Evolutionary conservation across 2,113 vertebrate genomes (phyloP).

Genomic region (Bufo bufo): DNA sequence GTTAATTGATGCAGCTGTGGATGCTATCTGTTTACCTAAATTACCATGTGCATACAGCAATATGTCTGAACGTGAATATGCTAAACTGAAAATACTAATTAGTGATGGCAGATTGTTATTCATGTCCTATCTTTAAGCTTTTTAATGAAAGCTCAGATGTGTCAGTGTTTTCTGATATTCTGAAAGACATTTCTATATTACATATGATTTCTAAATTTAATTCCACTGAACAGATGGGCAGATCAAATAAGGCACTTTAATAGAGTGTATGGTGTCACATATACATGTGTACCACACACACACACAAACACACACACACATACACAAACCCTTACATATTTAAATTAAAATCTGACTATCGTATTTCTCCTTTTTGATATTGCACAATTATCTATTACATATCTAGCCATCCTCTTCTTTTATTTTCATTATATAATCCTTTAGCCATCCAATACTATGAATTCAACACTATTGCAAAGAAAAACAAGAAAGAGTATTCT

Average conservation of each 20-base stretch:
- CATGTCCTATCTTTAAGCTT: conserved; percentile 80
- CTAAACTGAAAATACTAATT: conserved; percentile 87
- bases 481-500: too few relatives aligned
- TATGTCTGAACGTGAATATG: conserved; percentile 82
- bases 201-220: conserved; percentile 81
- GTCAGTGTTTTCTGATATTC: conserved; percentile 78
- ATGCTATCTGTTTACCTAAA: conserved; percentile 85
- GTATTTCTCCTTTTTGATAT: neutral
- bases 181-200: conserved; percentile 82
- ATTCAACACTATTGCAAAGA: too few relatives aligned
- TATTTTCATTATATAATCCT: too few relatives aligned
- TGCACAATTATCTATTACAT: neutral
- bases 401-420: neutral
- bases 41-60: conserved; percentile 87
- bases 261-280: conserved; percentile 69
- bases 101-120: conserved; percentile 84
- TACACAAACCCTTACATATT: neutral
- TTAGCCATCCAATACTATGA: too few relatives aligned
- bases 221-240: conserved; percentile 80
- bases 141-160: conserved; percentile 81
- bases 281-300: neutral
- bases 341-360: neutral
- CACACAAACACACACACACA: neutral
- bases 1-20: conserved; percentile 88
- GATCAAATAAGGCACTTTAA: conserved; percentile 66